Percentiles rank a stretch among this genome's conserved stretches.
Evolutionary conservation across 2,888 invertebrate genomes (phyloP).

Genomic region (Diaphora mendica): DNA sequence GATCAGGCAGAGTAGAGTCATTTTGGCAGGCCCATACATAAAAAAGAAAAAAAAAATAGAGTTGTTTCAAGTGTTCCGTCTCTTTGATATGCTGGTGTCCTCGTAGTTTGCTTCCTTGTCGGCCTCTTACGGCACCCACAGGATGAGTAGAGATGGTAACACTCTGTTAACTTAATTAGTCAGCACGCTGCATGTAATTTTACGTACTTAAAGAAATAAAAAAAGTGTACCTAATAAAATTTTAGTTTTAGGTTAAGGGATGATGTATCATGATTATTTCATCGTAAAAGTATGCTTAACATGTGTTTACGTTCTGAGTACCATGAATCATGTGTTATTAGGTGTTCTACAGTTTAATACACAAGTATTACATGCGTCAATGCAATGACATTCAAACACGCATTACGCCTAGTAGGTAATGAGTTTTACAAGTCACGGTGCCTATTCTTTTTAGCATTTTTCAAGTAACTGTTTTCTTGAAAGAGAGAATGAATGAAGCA

Average conservation of each 20-base stretch:
- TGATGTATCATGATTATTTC: background rate
- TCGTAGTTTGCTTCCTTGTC: too few relatives aligned
- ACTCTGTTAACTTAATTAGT: too few relatives aligned
- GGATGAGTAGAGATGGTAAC: too few relatives aligned
- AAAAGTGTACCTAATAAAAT: background rate
- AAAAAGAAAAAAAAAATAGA: too few relatives aligned
- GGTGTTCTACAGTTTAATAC: background rate
- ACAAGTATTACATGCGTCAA: background rate
- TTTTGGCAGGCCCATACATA: too few relatives aligned
- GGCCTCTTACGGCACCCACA: too few relatives aligned
- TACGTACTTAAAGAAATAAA: background rate
- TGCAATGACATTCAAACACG: background rate
- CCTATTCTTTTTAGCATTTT: background rate
- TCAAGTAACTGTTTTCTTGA: background rate
- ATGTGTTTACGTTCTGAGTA: background rate
- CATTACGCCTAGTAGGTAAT: background rate
- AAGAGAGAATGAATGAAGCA: background rate
- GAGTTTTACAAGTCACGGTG: background rate
- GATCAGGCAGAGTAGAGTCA: too few relatives aligned
- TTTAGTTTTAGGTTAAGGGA: background rate
- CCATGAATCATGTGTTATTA: background rate
- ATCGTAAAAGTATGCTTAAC: background rate
- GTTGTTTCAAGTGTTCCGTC: too few relatives aligned
- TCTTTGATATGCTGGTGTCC: too few relatives aligned
- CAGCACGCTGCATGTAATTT: background rate